phyloP scores from a whole-genome alignment of 2,888 invertebrate genomes.

The Melinaea menophilus region DNA sequence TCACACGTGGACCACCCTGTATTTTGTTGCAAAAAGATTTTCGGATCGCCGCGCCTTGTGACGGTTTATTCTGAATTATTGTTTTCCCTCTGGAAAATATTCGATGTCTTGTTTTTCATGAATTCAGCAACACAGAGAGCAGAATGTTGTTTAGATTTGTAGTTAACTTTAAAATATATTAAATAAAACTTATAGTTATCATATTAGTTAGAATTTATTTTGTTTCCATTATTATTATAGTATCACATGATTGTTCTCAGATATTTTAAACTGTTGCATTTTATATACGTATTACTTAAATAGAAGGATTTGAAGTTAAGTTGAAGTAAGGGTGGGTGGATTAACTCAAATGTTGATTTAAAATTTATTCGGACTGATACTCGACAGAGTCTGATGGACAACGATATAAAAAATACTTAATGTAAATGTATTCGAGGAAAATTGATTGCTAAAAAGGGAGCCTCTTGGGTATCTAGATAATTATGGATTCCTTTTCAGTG shows the following conservation, averaged over 20 bases:
- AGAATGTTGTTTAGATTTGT: not conserved
- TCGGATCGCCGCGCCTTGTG: conserved; percentile 27
- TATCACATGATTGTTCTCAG: too few species aligned
- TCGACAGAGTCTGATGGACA: not conserved
- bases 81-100: conserved; percentile 13
- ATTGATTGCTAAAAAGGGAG: not conserved
- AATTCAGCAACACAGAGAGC: not conserved
- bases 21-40: conserved; percentile 29
- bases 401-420: not conserved
- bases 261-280: too few species aligned
- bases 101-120: conserved; percentile 12
- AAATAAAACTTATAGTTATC: too few species aligned
- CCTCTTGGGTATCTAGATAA: conserved; percentile 7
- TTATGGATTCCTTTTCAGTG: conserved; percentile 3
- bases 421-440: conserved; percentile 6
- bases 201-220: too few species aligned
- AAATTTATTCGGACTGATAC: not conserved
- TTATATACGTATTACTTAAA: too few species aligned
- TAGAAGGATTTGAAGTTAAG: too few species aligned
- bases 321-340: not conserved
- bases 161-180: not conserved
- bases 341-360: not conserved
- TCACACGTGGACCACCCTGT: conserved; percentile 24
- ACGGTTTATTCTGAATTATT: conserved; percentile 22
- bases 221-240: too few species aligned